Conservation (phyloP, 2,797 vertebrate species). For the Siniperca obscura region DNA sequence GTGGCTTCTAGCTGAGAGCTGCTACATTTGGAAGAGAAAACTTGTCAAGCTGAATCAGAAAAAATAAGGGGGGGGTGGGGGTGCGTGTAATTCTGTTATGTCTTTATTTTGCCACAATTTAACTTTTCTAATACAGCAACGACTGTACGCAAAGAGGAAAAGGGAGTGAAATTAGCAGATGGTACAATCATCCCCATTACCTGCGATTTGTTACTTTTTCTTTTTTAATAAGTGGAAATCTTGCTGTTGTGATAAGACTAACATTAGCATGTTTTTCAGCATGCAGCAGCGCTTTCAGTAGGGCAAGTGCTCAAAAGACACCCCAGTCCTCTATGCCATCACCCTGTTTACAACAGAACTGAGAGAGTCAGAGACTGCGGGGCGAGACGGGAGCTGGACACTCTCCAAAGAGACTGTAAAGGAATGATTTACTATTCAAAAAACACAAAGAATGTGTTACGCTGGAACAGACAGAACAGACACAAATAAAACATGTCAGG, state of each 20-base stretch:
- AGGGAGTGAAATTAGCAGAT: slow-evolving; percentile 40
- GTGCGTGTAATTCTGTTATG: slow-evolving; percentile 2
- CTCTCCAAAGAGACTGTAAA: slow-evolving; percentile 53
- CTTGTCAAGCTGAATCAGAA: slow-evolving; percentile 52
- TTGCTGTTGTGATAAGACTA: slow-evolving; percentile 58
- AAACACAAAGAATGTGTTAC: slow-evolving; percentile 51
- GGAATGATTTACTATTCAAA: slow-evolving; percentile 78
- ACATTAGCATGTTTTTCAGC: slow-evolving; percentile 62
- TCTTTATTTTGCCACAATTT: slow-evolving; percentile 48
- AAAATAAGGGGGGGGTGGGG: too few species aligned
- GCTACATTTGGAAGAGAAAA: slow-evolving; percentile 75
- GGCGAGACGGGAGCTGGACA: slow-evolving; percentile 31
- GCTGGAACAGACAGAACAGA: slow-evolving; percentile 65
- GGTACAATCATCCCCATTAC: slow-evolving; percentile 29
- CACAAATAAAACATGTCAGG: slow-evolving; percentile 67
- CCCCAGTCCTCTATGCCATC: slow-evolving; percentile 44
- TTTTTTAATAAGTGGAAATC: slow-evolving; percentile 26
- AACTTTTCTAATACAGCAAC: slow-evolving; percentile 36
- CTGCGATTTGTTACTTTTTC: slow-evolving; percentile 3
- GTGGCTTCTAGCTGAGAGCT: slow-evolving; percentile 72
- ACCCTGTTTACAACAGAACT: slow-evolving; percentile 32
- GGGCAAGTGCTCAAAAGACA: slow-evolving; percentile 68
- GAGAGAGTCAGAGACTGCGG: not conserved
- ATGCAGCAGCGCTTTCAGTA: slow-evolving; percentile 72
- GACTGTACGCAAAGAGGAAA: slow-evolving; percentile 24